phyloP scores from a whole-genome alignment of 2,888 invertebrate species.

The Teleogryllus oceanicus region DNA sequence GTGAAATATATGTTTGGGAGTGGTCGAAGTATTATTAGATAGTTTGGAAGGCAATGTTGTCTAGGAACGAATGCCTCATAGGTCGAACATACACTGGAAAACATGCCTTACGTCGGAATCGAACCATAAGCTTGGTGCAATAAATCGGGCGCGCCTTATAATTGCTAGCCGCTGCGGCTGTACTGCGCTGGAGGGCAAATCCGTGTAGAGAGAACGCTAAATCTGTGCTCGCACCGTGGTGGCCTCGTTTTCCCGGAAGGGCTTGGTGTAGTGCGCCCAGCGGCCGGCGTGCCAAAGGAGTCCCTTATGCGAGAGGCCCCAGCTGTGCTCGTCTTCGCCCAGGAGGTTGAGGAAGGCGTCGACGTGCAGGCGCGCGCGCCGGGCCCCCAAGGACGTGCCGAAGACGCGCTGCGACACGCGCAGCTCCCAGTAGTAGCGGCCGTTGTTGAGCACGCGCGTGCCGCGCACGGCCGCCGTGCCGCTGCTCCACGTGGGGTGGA shows the following conservation, averaged over 20 bases:
- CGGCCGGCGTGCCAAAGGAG: slow-evolving; percentile 64
- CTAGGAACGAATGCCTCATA: no score
- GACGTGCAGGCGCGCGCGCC: slow-evolving; percentile 57
- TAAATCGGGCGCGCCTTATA: no score
- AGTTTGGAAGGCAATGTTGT: no score
- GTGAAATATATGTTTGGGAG: no score
- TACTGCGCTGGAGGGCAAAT: no score
- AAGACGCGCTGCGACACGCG: slow-evolving; percentile 61
- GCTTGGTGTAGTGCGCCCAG: slow-evolving; percentile 61
- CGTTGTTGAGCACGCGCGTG: slow-evolving; percentile 61
- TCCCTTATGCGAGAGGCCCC: slow-evolving; percentile 73
- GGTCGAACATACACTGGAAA: no score
- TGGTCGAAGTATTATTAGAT: no score
- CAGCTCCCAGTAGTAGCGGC: slow-evolving; percentile 63
- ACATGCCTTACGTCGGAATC: no score
- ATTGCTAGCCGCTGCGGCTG: no score
- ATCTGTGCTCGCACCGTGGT: neutral
- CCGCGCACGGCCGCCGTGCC: slow-evolving; percentile 70
- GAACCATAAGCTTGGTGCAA: no score
- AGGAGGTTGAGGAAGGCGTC: slow-evolving; percentile 66
- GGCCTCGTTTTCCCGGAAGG: slow-evolving; percentile 51
- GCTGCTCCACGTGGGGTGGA: slow-evolving; percentile 73
- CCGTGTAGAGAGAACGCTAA: no score
- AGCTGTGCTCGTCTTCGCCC: slow-evolving; percentile 66
- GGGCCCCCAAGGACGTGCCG: slow-evolving; percentile 66